A percentile compares a stretch with the other conserved stretches of the same genome.
These are phyloP conservation scores for Crioceris asparagi DNA, from an alignment of 2,888 invertebrate genomes.

Conservation along the genomic window DNA sequence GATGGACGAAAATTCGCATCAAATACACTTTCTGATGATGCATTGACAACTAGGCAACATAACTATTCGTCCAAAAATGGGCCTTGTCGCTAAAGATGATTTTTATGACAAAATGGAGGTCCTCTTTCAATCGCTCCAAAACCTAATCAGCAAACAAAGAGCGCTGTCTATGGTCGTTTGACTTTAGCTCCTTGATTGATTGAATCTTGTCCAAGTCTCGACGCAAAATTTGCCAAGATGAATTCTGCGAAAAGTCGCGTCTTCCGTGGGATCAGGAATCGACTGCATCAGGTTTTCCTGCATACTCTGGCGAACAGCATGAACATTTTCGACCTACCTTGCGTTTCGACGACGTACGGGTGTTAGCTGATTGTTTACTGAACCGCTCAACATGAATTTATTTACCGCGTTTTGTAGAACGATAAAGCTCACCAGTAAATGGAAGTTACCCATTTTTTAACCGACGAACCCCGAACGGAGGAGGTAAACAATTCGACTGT, in stretches of 20 bases:
- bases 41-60: not conserved
- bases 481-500: too few relatives aligned
- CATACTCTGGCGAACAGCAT: not conserved
- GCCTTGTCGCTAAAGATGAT: not conserved
- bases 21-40: not conserved
- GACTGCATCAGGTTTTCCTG: not conserved
- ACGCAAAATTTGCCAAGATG: not conserved
- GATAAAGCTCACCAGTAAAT: too few relatives aligned
- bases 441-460: too few relatives aligned
- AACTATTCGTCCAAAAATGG: not conserved
- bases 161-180: not conserved
- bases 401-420: not conserved
- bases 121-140: not conserved
- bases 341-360: not conserved
- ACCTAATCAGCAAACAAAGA: not conserved
- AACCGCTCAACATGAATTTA: not conserved
- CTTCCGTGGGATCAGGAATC: not conserved
- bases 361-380: not conserved
- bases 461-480: too few relatives aligned
- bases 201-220: not conserved
- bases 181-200: not conserved
- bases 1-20: too few relatives aligned
- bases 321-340: not conserved
- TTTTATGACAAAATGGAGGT: not conserved
- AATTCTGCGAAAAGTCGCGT: not conserved